A percentile compares a stretch with the other conserved stretches of the same genome.
phyloP scores from a whole-genome alignment of 2,888 invertebrate genomes.

The Oscheius sp. region DNA sequence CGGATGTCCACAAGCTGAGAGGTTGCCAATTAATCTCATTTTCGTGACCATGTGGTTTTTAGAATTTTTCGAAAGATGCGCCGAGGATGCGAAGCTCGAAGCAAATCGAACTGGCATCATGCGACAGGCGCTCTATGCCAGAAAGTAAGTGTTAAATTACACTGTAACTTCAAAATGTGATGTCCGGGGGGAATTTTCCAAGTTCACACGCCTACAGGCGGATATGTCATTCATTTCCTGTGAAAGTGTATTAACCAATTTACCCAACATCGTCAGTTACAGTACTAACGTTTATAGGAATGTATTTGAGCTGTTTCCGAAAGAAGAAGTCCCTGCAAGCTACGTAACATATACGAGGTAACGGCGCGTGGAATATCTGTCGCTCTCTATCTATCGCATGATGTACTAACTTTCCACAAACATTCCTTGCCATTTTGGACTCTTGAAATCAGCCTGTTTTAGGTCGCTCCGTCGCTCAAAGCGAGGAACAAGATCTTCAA shows the following conservation, averaged over 20 bases:
- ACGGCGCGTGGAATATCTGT: slow-evolving; percentile 2
- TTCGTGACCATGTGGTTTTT: slow-evolving; percentile 38
- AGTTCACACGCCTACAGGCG: no score
- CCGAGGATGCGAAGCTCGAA: slow-evolving; percentile 75
- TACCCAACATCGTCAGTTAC: no score
- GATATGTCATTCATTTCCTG: neutral
- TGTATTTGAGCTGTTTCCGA: slow-evolving; percentile 20
- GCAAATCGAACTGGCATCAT: slow-evolving; percentile 72
- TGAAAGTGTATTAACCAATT: no score
- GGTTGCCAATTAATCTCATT: slow-evolving; percentile 58
- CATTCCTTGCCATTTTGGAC: neutral
- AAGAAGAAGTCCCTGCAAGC: slow-evolving; percentile 14
- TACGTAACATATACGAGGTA: slow-evolving; percentile 35
- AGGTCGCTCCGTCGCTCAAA: slow-evolving; percentile 56
- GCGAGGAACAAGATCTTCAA: slow-evolving; percentile 49
- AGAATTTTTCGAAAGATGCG: slow-evolving; percentile 76
- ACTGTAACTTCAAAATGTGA: neutral
- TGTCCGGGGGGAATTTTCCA: no score
- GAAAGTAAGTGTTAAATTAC: slow-evolving; percentile 56
- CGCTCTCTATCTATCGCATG: slow-evolving; percentile 3
- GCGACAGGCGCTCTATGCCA: slow-evolving; percentile 57
- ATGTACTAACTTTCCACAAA: neutral
- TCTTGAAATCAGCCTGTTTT: slow-evolving; percentile 18
- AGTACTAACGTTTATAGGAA: slow-evolving; percentile 25
- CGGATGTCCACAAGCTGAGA: slow-evolving; percentile 76